Evolutionary conservation across 2,888 invertebrate genomes (phyloP), one percentile per base, ranked within the genome.

Genomic region (Drosophila nr. perissopoda): DNA sequence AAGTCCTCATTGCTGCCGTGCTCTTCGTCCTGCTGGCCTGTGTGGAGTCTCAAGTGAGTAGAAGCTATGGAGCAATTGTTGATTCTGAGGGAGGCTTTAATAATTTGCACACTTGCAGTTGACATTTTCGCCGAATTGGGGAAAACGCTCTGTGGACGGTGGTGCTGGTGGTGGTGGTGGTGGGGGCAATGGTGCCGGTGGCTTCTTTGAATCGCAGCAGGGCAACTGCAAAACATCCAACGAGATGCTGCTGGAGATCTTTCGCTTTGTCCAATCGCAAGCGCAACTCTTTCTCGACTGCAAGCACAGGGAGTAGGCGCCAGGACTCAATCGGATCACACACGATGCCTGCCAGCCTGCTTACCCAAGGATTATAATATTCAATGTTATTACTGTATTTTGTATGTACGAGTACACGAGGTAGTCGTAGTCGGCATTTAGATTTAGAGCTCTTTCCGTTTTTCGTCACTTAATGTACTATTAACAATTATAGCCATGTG

Each of bases 341-440:
- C 33, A 31, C 33, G 21, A n/a, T 34, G 59, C 51, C 68, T 52
- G 59, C 65, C 54, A 38, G 56, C 49, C 59, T 33, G 60, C 62
- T 42, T 49, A 65, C 62, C 59, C 46, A 49, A 53, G 49, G 62
- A 58, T 70, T 53, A 61, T 66, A 61, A 52, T 75, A 66, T 57
- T 53, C 52, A 34, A 71, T 78, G 66, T 68, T 58, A 48, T 56
- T 62, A 36, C 57, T 72, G 53, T 70, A 63, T 69, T 58, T 72
- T 69, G 51, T 75, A 57, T 74, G 58, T 74, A 76, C 87, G 82
- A 81, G 78, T 82, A 81, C 80, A 83, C 87, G 76, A 88, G 90
- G 90, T 91, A 91, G 91, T 91, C 91, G 91, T 90, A 91, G 91
- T 91, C 91, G 91, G 91, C 91, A 91, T 91, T 87, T 89, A 91